phyloP scores from a whole-genome alignment of 2,113 vertebrate genomes.

The Scatophagus argus region DNA sequence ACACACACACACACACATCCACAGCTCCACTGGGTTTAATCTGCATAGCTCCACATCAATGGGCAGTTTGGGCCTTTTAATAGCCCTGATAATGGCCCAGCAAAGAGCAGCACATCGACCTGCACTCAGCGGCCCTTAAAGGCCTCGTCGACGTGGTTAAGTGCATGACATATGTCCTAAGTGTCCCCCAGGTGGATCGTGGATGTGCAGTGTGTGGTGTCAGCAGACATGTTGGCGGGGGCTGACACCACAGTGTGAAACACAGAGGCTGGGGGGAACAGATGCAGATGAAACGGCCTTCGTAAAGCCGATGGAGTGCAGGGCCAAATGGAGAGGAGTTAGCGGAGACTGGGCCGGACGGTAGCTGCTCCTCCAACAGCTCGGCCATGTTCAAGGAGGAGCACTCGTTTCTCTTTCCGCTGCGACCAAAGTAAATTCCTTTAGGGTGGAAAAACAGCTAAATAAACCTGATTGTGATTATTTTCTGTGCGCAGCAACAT shows the following conservation, averaged over 20 bases:
- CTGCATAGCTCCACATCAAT: constrained; percentile 50
- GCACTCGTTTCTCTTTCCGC: too few relatives aligned
- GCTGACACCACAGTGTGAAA: constrained; percentile 77
- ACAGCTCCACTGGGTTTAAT: constrained; percentile 64
- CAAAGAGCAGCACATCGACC: constrained; percentile 77
- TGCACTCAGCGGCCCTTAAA: constrained; percentile 53
- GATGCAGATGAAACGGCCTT: constrained; percentile 78
- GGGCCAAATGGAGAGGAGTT: constrained; percentile 84
- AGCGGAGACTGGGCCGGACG: constrained; percentile 70
- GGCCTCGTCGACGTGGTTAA: constrained; percentile 52
- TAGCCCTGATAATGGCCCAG: constrained; percentile 70
- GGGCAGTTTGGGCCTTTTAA: constrained; percentile 66
- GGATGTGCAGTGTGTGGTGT: constrained; percentile 61
- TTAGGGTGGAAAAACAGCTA: too few relatives aligned
- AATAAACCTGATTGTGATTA: too few relatives aligned
- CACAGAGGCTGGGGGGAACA: constrained; percentile 44
- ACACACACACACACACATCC: constrained; percentile 44
- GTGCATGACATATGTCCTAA: constrained; percentile 60
- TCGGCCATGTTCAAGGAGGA: too few relatives aligned
- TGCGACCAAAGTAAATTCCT: too few relatives aligned
- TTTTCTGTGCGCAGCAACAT: too few relatives aligned
- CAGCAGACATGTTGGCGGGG: constrained; percentile 57
- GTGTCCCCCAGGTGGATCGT: constrained; percentile 65
- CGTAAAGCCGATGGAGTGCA: constrained; percentile 74
- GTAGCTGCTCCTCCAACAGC: too few relatives aligned